Percentiles rank a stretch among this genome's conserved stretches.
phyloP scores from a whole-genome alignment of 2,113 vertebrate species.

The Crocuta crocuta region DNA sequence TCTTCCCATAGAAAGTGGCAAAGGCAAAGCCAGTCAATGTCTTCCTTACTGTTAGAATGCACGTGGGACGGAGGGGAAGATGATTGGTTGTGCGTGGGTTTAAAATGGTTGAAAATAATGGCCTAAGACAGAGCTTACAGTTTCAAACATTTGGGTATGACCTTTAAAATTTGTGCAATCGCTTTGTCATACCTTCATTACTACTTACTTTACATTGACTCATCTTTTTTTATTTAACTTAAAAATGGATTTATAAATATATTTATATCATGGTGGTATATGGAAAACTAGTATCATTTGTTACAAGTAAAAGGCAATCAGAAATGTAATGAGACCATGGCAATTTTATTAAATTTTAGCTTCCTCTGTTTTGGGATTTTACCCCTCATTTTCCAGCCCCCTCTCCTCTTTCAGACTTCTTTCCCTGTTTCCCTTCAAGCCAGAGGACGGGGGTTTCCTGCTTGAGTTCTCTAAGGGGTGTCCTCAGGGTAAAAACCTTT shows the following conservation, averaged over 20 bases:
- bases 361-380: neutral
- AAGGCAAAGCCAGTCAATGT: neutral
- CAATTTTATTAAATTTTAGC: neutral
- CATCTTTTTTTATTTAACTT: neutral
- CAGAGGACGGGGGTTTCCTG: neutral
- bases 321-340: neutral
- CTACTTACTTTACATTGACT: neutral
- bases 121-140: neutral
- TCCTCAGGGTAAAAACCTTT: neutral
- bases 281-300: neutral
- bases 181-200: neutral
- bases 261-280: neutral
- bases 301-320: neutral
- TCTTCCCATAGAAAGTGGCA: neutral
- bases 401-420: neutral
- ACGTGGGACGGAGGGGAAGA: neutral
- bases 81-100: neutral
- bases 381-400: neutral
- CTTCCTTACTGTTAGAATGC: neutral
- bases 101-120: neutral
- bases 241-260: neutral
- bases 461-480: neutral
- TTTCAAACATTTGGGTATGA: neutral
- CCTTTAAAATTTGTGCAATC: neutral
- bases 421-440: neutral